Base-by-base conservation (phyloP, 2,113 vertebrate species). In the Gymnarchus niloticus region DNA sequence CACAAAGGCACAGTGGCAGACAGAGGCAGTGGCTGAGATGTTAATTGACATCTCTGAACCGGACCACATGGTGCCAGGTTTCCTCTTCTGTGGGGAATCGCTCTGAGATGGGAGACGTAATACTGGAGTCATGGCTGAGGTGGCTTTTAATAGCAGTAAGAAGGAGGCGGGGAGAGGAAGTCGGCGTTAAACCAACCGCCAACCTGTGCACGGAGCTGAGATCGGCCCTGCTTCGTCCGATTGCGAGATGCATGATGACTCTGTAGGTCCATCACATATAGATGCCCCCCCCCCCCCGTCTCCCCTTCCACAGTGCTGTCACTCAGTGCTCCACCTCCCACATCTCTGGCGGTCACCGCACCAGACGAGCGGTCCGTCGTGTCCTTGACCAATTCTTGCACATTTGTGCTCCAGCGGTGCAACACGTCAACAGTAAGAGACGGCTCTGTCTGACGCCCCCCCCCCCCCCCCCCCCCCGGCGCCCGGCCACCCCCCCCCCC, bases 71-170 rank as follows among this genome's bases (percentile, higher is more conserved):
- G n/a, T 17, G 23, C 80, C 56, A 14, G 3, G 51, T 4, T 7
- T 56, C 12, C 14, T 33, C n/a, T 51, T 14, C 8, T n/a, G 44
- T 4, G 41, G 73, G 44, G 73, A 78, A 33, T 37, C 3, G 19
- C 44, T 19, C 80, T 82, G 5, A 28, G 19, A 54, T 14, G 25
- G 80, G 51, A 82, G 25, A 28, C 37, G 37, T 56, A 51, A 82
- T 52, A 14, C 80, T 25, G 48, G 80, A 54, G 51, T 1, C 28
- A 8, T 19, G 6, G 25, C 80, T 6, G 51, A 54, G 25, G 51
- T 19, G 80, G 49, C 80, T 82, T 82, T 82, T 82, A 54, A 82
- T 54, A 82, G 41, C 19, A 44, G 44, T 12, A 82, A 81, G 51
- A n/a, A 21, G 21, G 76, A 41, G 80, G 51, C 14, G 2, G 49